phyloP scores from a whole-genome alignment of 2,113 vertebrate genomes.

The Poicephalus gulielmi region DNA sequence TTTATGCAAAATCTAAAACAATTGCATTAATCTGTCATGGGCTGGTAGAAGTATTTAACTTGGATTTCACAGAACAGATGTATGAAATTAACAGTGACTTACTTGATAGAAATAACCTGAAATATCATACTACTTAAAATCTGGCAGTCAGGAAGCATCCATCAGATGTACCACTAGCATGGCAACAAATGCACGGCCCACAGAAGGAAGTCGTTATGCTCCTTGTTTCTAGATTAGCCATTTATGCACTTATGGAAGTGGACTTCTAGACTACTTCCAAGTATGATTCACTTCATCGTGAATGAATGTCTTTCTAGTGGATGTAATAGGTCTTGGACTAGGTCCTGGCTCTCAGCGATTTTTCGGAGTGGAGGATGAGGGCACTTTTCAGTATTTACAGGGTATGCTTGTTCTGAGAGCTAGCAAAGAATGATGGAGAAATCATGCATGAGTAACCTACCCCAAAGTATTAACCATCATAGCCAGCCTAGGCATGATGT shows the following conservation, averaged over 20 bases:
- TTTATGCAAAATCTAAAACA: not conserved
- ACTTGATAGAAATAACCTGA: not conserved
- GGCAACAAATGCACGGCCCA: accelerated
- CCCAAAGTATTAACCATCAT: not conserved
- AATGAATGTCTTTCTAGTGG: not conserved
- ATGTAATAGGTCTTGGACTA: not conserved
- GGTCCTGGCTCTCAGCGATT: not conserved
- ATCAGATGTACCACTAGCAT: not conserved
- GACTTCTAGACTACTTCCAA: not conserved
- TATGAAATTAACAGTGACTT: not conserved
- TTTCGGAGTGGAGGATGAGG: not conserved
- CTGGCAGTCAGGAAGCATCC: not conserved
- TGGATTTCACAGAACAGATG: not conserved
- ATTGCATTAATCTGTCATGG: not conserved
- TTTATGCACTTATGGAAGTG: not conserved
- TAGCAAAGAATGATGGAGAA: not conserved
- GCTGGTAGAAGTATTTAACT: not conserved
- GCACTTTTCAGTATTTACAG: accelerated
- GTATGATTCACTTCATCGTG: not conserved
- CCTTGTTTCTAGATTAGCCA: not conserved
- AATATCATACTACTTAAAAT: slow-evolving; percentile 22
- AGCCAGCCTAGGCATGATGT: no score
- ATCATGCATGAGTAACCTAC: not conserved
- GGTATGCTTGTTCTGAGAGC: not conserved
- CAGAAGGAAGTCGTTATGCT: not conserved